phyloP scores from a whole-genome alignment of 2,888 invertebrate species.

The Hirtodrosophila confusa region DNA sequence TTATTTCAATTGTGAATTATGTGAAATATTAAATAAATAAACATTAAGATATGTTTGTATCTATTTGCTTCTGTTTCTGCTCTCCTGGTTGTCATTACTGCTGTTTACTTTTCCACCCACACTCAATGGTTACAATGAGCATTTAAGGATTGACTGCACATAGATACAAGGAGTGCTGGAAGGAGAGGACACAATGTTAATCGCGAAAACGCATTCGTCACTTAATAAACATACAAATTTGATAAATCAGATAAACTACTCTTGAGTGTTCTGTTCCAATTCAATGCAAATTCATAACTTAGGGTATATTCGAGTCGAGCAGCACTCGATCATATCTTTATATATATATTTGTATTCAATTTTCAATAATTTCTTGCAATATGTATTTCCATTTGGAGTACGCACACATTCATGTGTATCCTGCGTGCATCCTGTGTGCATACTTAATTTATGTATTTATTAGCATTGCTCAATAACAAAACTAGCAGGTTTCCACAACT shows the following conservation, averaged over 20 bases:
- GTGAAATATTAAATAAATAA: constrained; percentile 40
- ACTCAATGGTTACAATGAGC: constrained; percentile 16
- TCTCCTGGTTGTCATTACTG: constrained; percentile 9
- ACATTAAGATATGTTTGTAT: constrained; percentile 46
- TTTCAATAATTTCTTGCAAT: constrained; percentile 50
- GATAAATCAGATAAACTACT: too few species aligned
- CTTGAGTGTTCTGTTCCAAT: too few species aligned
- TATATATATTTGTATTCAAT: constrained; percentile 50
- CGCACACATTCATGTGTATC: too few species aligned
- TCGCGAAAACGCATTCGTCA: too few species aligned
- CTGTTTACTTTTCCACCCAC: constrained; percentile 15
- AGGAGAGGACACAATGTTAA: too few species aligned
- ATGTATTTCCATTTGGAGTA: constrained; percentile 10
- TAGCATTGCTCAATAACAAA: constrained; percentile 42
- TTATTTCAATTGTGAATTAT: constrained; percentile 56
- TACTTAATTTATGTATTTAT: constrained; percentile 61
- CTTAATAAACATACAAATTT: too few species aligned
- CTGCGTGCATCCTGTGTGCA: background rate
- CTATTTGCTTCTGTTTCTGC: constrained; percentile 26
- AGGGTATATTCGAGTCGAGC: background rate
- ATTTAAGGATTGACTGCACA: background rate
- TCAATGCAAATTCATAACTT: too few species aligned
- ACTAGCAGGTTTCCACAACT: constrained; percentile 16
- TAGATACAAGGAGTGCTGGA: too few species aligned
- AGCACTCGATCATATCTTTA: background rate